A percentile compares a stretch with the other conserved stretches of the same genome.
phyloP scores from a whole-genome alignment of 2,888 invertebrate genomes.

The Drosophila demipolita region DNA sequence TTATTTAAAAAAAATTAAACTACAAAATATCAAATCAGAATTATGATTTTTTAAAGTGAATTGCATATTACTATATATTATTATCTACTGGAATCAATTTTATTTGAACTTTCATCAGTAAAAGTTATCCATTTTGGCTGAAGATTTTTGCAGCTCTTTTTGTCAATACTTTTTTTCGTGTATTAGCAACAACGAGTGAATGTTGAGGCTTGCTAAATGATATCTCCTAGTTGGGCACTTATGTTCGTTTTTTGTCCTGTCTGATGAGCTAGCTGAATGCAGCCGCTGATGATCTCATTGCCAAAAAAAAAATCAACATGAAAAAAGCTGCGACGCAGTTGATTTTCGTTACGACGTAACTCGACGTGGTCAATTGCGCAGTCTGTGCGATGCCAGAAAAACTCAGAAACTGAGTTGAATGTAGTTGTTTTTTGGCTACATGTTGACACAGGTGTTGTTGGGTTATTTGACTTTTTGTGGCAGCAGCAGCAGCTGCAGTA shows the following conservation, averaged over 20 bases:
- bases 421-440: conserved; percentile 17
- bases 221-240: neutral
- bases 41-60: neutral
- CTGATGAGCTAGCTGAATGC: conserved; percentile 8
- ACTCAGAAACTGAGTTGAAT: conserved; percentile 33
- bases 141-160: neutral
- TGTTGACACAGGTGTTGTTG: conserved; percentile 47
- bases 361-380: conserved; percentile 46
- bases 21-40: neutral
- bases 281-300: conserved; percentile 33
- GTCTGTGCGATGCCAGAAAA: conserved; percentile 24
- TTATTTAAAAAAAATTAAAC: neutral
- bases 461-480: conserved; percentile 27
- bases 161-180: neutral
- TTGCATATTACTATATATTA: neutral
- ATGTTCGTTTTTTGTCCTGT: neutral
- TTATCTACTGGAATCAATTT: neutral
- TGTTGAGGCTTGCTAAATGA: neutral
- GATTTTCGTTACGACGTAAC: conserved; percentile 35
- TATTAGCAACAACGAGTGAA: neutral
- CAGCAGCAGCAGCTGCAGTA: conserved; percentile 8
- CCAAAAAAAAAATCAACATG: neutral
- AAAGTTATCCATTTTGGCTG: neutral
- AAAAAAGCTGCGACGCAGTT: conserved; percentile 54
- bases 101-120: neutral